phyloP scores from a whole-genome alignment of 1,140 invertebrate genomes.

The Armadillidium nasatum region DNA sequence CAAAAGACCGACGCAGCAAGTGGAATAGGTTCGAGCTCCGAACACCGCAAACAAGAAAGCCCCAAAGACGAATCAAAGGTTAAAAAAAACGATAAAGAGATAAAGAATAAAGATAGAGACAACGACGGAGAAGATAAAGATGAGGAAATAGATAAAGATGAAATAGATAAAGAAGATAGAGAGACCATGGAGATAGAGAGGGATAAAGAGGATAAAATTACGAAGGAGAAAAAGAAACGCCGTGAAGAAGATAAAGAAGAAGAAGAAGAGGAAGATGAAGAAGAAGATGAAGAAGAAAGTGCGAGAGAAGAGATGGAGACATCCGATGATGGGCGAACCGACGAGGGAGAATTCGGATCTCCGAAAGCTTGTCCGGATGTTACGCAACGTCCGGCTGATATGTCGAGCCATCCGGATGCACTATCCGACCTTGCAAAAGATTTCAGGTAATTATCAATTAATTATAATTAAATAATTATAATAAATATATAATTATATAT shows the following conservation, averaged over 20 bases:
- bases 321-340: not conserved
- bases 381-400: too few species aligned
- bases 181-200: not conserved
- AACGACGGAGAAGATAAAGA: not conserved
- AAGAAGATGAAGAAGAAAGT: not conserved
- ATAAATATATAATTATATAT: not conserved
- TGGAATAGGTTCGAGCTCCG: constrained; percentile 30
- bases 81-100: not conserved
- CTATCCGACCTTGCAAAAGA: not conserved
- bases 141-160: not conserved
- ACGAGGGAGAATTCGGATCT: not conserved
- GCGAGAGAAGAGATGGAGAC: not conserved
- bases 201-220: not conserved
- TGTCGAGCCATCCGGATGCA: not conserved
- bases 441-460: constrained; percentile 4
- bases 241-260: not conserved
- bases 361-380: too few species aligned
- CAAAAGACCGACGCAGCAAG: constrained; percentile 57
- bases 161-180: not conserved
- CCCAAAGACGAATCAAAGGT: not conserved
- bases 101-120: not conserved
- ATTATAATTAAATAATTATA: too few species aligned
- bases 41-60: not conserved
- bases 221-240: not conserved
- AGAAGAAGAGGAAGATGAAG: not conserved